Conservation (phyloP, 2,113 vertebrate species). For the Gadus macrocephalus region DNA sequence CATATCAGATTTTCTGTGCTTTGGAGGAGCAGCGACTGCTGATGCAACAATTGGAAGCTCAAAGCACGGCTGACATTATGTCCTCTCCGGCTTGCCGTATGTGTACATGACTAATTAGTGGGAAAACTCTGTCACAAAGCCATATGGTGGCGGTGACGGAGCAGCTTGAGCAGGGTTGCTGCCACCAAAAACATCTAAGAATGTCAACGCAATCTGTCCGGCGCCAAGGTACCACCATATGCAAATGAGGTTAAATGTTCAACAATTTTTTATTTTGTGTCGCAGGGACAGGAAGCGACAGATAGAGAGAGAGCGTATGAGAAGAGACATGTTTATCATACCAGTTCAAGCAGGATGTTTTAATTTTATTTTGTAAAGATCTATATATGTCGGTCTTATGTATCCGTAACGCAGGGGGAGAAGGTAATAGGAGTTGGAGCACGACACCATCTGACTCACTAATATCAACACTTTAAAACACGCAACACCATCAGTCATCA, state of each 20-base stretch:
- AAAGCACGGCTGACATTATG: slow-evolving; percentile 64
- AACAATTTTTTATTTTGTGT: slow-evolving; percentile 29
- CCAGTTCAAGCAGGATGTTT: too few relatives aligned
- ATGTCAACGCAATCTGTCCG: slow-evolving; percentile 64
- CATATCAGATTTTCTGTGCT: too few relatives aligned
- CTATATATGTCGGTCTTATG: too few relatives aligned
- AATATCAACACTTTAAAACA: too few relatives aligned
- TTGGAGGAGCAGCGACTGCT: slow-evolving; percentile 24
- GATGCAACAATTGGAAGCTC: slow-evolving; percentile 48
- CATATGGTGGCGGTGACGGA: slow-evolving; percentile 74
- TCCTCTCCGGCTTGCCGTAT: slow-evolving; percentile 73
- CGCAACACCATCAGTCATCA: too few relatives aligned
- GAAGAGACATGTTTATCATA: too few relatives aligned
- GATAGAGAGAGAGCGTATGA: too few relatives aligned
- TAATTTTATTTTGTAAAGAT: too few relatives aligned
- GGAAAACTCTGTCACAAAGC: slow-evolving; percentile 75
- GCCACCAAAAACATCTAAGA: slow-evolving; percentile 65
- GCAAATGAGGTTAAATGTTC: slow-evolving; percentile 69
- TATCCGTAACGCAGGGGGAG: too few relatives aligned
- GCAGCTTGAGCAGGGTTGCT: slow-evolving; percentile 72
- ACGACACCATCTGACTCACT: too few relatives aligned
- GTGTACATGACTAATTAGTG: slow-evolving; percentile 80
- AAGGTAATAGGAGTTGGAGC: too few relatives aligned
- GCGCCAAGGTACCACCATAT: slow-evolving; percentile 63
- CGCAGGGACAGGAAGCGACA: too few relatives aligned